Evolutionary conservation across 2,797 vertebrate genomes (phyloP), one percentile per base, ranked within the genome.

Genomic region (Sebastes taczanowskii): DNA sequence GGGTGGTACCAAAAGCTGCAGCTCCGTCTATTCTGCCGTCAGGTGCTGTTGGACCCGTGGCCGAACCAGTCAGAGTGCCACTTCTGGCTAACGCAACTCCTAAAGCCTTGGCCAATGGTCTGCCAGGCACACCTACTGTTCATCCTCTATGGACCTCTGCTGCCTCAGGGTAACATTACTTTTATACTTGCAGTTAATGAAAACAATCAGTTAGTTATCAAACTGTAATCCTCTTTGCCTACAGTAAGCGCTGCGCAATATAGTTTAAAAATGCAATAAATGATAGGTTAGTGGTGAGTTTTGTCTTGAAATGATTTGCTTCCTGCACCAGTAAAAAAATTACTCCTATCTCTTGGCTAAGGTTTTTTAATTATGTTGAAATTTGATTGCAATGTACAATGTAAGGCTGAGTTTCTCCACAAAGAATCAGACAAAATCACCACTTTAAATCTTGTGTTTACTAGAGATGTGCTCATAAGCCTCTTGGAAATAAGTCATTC

Each of bases 91-190:
- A 95, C 89, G 0, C 90, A 95, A 0, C 95, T 99, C 72, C 89
- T 99, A 53, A 97, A 96, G 74, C 97, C 97, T 2, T 98, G 97
- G 97, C 97, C 97, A 35, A 95, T 97, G 83, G 96, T 98, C 30
- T 96, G 94, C 86, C 97, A 98, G 86, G 97, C 98, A 53, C 96
- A 95, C 61, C 88, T 99, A 58, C 94, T 99, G 13, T 97, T 97
- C 81, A 94, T 98, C 83, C 94, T 99, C 74, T 98, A 97, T 10
- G 97, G 98, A 70, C 97, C 98, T 11, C 75, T 95, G 83, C 94
- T 92, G 73, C 91, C 94, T 7, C 95, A 97, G 64, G 97, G 98
- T 95, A 53, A 95, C 90, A 55, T 5, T 4, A 66, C 30, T 4
- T 52, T n/a, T 52, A n/a, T 52, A 49, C 46, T 49, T 49, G 18